A percentile compares a stretch with the other conserved stretches of the same genome.
phyloP scores from a whole-genome alignment of 2,888 invertebrate species.

The Leptura quadrifasciata region DNA sequence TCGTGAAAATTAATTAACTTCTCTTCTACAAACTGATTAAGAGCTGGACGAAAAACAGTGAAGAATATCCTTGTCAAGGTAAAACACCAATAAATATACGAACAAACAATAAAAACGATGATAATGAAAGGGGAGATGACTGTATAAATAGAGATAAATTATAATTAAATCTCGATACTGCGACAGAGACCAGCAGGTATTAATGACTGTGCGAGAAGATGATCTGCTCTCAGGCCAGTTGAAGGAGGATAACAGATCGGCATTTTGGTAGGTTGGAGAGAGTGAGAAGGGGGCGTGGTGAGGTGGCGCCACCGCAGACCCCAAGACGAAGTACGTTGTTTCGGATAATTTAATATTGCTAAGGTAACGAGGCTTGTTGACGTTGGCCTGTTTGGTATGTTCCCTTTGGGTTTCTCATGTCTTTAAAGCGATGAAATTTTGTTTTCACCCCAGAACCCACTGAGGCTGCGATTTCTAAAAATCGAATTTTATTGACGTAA shows the following conservation, averaged over 20 bases:
- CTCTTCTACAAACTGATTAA: neutral
- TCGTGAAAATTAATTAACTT: neutral
- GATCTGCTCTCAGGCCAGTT: slow-evolving; percentile 35
- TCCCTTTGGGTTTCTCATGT: too few relatives aligned
- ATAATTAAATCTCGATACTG: slow-evolving; percentile 63
- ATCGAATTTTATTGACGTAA: too few relatives aligned
- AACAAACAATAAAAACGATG: slow-evolving; percentile 54
- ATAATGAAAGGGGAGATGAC: slow-evolving; percentile 53
- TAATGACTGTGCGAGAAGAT: slow-evolving; percentile 46
- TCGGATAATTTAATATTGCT: slow-evolving; percentile 54
- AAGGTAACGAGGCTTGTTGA: slow-evolving; percentile 52
- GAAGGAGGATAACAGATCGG: slow-evolving; percentile 48
- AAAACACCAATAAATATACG: slow-evolving; percentile 7
- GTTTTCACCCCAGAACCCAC: too few relatives aligned
- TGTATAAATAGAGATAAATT: slow-evolving; percentile 64
- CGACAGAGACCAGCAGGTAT: slow-evolving; percentile 40
- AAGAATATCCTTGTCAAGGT: neutral
- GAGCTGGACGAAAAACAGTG: neutral
- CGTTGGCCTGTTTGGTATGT: slow-evolving; percentile 29
- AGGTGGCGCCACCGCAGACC: slow-evolving; percentile 66
- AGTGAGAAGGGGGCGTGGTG: slow-evolving; percentile 65
- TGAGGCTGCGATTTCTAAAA: too few relatives aligned
- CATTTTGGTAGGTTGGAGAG: slow-evolving; percentile 43
- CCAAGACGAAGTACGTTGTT: slow-evolving; percentile 46
- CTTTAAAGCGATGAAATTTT: too few relatives aligned